Percentiles rank a stretch among this genome's conserved stretches.
Evolutionary conservation across 2,797 vertebrate genomes (phyloP).

Genomic region (Capromys pilorides): DNA sequence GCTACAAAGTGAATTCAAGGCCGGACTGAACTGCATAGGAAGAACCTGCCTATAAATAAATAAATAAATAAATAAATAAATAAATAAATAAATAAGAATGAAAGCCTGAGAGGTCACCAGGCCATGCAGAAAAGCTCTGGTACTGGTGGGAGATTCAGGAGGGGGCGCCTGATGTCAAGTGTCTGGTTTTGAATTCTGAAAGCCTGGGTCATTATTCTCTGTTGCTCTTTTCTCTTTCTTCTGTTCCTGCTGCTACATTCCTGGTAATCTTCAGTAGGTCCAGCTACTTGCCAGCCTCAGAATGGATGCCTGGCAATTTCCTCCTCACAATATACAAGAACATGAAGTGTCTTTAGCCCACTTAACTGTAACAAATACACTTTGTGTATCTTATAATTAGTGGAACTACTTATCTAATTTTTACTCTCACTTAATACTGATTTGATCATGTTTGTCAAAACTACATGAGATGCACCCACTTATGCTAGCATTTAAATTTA

Average conservation of each 20-base stretch:
- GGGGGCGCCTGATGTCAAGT: not conserved
- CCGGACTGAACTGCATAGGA: too few relatives aligned
- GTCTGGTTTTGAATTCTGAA: not conserved
- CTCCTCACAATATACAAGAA: not conserved
- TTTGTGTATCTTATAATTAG: not conserved
- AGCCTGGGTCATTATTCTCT: not conserved
- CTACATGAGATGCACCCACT: not conserved
- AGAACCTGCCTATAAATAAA: too few relatives aligned
- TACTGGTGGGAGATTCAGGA: not conserved
- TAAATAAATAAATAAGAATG: not conserved
- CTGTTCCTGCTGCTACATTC: not conserved
- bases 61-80: too few relatives aligned
- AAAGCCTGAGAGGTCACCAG: not conserved
- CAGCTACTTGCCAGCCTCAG: not conserved
- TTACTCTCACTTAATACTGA: not conserved
- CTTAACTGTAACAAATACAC: not conserved
- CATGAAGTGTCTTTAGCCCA: not conserved
- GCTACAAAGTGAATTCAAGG: too few relatives aligned
- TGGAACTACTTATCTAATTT: constrained; percentile 17
- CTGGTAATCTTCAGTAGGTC: not conserved
- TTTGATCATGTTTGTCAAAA: not conserved
- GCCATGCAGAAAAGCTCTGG: not conserved
- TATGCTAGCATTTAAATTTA: not conserved
- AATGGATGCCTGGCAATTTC: not conserved
- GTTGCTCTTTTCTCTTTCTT: not conserved